These are phyloP conservation scores for Pissodes strobi DNA, from an alignment of 1,140 invertebrate species.

Conservation along the genomic window DNA sequence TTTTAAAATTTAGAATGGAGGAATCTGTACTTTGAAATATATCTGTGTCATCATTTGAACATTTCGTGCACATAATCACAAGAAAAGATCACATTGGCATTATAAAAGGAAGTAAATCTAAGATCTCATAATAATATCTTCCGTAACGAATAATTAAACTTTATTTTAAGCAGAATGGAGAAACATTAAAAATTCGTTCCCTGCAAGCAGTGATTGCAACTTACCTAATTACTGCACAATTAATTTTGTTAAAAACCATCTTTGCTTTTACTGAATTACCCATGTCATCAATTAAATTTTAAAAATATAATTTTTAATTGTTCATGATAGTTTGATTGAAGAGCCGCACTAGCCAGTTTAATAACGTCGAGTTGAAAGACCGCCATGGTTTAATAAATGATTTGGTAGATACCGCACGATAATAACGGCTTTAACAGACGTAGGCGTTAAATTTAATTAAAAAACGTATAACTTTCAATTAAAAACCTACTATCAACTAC, in stretches of 20 bases:
- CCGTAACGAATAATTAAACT: conserved; percentile 5
- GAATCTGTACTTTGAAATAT: too few relatives aligned
- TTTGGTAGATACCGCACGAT: conserved; percentile 15
- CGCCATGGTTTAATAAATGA: conserved; percentile 26
- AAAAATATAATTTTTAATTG: conserved; percentile 19
- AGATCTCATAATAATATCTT: too few relatives aligned
- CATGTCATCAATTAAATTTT: conserved; percentile 14
- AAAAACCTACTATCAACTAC: conserved; percentile 18
- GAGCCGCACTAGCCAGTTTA: conserved; percentile 8
- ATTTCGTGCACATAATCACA: too few relatives aligned
- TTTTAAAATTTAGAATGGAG: too few relatives aligned
- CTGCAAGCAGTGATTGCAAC: too few relatives aligned
- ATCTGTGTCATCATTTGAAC: too few relatives aligned
- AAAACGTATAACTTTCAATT: conserved; percentile 33
- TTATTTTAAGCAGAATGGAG: background rate
- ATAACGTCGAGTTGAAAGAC: conserved; percentile 7
- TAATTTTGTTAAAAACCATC: background rate
- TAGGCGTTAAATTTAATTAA: conserved; percentile 33
- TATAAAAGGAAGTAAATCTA: too few relatives aligned
- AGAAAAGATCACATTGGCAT: too few relatives aligned
- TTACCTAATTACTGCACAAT: background rate
- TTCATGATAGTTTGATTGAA: conserved; percentile 21
- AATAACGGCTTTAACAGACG: conserved; percentile 11
- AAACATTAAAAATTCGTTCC: background rate
- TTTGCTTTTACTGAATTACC: background rate